A percentile compares a stretch with the other conserved stretches of the same genome.
phyloP scores from a whole-genome alignment of 2,888 invertebrate species.

The Notodromas monacha region DNA sequence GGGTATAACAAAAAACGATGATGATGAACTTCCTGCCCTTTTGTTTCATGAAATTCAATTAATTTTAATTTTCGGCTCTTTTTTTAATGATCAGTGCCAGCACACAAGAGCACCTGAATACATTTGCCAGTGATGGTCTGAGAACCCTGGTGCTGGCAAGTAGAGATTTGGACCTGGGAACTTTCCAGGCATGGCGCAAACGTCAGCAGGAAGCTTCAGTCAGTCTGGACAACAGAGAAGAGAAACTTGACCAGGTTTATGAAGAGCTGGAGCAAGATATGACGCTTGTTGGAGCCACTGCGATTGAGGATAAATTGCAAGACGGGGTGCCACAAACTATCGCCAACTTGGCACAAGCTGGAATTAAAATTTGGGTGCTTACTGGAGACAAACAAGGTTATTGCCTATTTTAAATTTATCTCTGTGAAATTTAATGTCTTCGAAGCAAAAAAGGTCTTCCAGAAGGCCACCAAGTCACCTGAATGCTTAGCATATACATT shows the following conservation, averaged over 20 bases:
- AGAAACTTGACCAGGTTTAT: conserved; percentile 61
- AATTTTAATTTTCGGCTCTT: too few relatives aligned
- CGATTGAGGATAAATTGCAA: conserved; percentile 95
- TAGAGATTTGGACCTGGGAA: conserved; percentile 48
- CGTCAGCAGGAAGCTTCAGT: conserved; percentile 56
- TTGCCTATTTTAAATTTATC: not conserved
- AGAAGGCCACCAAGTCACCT: too few relatives aligned
- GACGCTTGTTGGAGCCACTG: conserved; percentile 58
- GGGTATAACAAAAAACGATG: too few relatives aligned
- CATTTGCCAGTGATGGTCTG: conserved; percentile 82
- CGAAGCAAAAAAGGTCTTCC: too few relatives aligned
- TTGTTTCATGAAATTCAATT: too few relatives aligned
- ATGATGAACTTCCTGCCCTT: too few relatives aligned
- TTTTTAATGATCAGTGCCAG: too few relatives aligned
- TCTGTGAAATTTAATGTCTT: too few relatives aligned
- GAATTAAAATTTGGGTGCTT: conserved; percentile 94
- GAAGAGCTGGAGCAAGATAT: conserved; percentile 90
- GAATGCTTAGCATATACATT: too few relatives aligned
- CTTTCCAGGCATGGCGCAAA: conserved; percentile 59
- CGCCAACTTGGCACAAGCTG: conserved; percentile 67
- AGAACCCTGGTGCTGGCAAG: conserved; percentile 77
- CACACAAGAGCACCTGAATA: conserved; percentile 77
- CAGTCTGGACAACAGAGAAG: conserved; percentile 53
- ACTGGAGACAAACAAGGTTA: conserved; percentile 96
- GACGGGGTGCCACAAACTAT: conserved; percentile 83